phyloP scores from a whole-genome alignment of 2,888 invertebrate genomes.

The Macrophya alboannulata region DNA sequence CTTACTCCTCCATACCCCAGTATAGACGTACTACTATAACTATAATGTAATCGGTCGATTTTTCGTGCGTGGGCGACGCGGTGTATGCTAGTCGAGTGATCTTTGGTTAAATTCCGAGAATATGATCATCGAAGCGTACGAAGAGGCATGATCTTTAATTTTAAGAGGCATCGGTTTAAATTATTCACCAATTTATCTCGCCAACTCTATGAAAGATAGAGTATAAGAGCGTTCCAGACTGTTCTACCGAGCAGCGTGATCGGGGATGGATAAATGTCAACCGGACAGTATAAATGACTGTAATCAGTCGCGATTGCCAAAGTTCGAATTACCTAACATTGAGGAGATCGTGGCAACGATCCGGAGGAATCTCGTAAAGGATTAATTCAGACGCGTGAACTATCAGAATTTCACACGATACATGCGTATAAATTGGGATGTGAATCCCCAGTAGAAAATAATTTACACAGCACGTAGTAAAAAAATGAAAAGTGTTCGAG shows the following conservation, averaged over 20 bases:
- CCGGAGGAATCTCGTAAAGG: neutral
- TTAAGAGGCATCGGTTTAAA: neutral
- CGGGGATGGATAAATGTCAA: constrained; percentile 5
- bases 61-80: neutral
- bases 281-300: neutral
- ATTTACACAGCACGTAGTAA: neutral
- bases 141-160: neutral
- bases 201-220: neutral
- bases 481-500: neutral
- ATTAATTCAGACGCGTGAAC: neutral
- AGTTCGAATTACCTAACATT: neutral
- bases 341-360: neutral
- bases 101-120: neutral
- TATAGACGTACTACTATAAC: neutral
- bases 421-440: neutral
- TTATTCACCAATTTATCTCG: neutral
- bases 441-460: neutral
- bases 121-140: neutral
- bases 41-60: neutral
- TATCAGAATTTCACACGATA: neutral
- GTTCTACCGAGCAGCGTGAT: too few species aligned
- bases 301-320: constrained; percentile 14
- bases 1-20: neutral
- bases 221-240: neutral
- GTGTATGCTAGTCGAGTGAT: neutral